Evolutionary conservation across 2,888 invertebrate genomes (phyloP).

Genomic region (Arctia plantaginis): DNA sequence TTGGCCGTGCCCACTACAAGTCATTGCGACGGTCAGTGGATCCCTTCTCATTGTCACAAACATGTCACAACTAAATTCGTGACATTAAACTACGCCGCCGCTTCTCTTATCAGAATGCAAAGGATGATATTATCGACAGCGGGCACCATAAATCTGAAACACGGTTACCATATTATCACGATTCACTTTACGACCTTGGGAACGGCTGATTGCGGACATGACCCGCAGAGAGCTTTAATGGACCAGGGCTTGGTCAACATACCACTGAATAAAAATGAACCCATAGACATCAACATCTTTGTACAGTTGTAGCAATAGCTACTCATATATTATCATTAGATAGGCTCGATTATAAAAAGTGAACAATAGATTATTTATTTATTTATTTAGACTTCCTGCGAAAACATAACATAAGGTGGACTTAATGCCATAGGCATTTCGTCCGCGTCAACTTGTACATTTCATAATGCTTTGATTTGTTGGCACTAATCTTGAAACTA

Average conservation of each 20-base stretch:
- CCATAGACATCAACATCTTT: constrained; percentile 32
- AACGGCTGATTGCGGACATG: constrained; percentile 62
- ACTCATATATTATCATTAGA: constrained; percentile 28
- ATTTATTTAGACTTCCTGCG: too few relatives aligned
- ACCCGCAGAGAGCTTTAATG: constrained; percentile 52
- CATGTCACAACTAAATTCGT: constrained; percentile 62
- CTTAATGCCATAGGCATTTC: too few relatives aligned
- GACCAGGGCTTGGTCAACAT: constrained; percentile 60
- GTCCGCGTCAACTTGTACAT: too few relatives aligned
- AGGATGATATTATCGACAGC: constrained; percentile 71
- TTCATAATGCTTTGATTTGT: constrained; percentile 19
- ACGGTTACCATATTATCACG: constrained; percentile 71
- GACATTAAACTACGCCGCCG: constrained; percentile 56
- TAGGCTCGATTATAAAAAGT: constrained; percentile 16
- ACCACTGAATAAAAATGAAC: constrained; percentile 65
- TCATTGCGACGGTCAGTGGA: constrained; percentile 48
- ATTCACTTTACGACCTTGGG: constrained; percentile 71
- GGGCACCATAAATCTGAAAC: constrained; percentile 66
- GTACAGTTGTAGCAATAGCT: constrained; percentile 38
- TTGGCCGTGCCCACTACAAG: constrained; percentile 39
- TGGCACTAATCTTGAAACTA: constrained; percentile 22
- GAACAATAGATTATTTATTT: constrained; percentile 16
- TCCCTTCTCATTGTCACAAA: constrained; percentile 60
- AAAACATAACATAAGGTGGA: too few relatives aligned
- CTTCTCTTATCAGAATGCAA: constrained; percentile 68